Base-by-base conservation (phyloP, 2,797 vertebrate genomes). In the Apodemus agrarius region DNA sequence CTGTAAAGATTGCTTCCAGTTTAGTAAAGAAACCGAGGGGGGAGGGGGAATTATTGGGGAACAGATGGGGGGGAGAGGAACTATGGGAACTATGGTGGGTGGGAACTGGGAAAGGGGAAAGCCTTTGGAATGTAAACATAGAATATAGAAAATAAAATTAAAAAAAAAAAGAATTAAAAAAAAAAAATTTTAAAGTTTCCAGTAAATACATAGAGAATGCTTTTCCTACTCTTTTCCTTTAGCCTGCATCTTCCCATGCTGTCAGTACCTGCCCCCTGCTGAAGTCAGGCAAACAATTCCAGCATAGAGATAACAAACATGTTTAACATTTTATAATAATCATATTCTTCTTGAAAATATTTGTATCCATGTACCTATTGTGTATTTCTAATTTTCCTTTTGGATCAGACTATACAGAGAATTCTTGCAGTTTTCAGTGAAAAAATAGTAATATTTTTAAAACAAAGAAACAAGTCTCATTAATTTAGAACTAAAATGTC, bases 261-360 rank as follows among this genome's bases (percentile, higher is more conserved):
- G 79, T 84, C 82, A 87, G 78, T 17, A 14, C 59, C 4, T 29
- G 2, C 13, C 22, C 14, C 65, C 92, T 54, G 26, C 3, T 0
- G 54, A 4, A n/a, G 3, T 4, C 81, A 97, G 83, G 49, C 11
- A 61, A 75, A 90, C 75, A 54, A 59, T 93, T 52, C 8, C 3
- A 88, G 89, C 26, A 49, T 46, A 83, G 93, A 79, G 52, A 67
- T 52, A 91, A 75, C 54, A 75, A 59, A 87, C 3, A 94, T 82
- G 84, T 91, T 59, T 37, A 37, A 61, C 76, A 57, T 59, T 91
- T 89, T 43, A 79, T 95, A 29, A 21, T 63, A 89, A 94, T 65
- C n/a, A 83, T 83, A 63, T 29, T 63, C 6, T 61, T 63, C 29
- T 43, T 69, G 21, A 88, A 81, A 91, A 40, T 96, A n/a, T 17